Evolutionary conservation across 2,113 vertebrate species (phyloP).

Genomic region (Neogale vison): DNA sequence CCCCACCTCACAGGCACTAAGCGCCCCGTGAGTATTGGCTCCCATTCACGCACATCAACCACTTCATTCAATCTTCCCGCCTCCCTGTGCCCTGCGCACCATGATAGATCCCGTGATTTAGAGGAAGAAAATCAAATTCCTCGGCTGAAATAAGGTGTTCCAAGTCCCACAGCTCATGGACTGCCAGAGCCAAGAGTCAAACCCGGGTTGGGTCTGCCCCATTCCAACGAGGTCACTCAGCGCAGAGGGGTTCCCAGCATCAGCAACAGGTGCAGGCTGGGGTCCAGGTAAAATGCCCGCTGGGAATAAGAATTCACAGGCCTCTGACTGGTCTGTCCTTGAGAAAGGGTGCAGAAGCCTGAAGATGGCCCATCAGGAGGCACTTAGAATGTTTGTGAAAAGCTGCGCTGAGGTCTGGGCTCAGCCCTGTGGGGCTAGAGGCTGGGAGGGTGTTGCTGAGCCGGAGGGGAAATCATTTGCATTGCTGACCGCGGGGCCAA

Average conservation of each 20-base stretch:
- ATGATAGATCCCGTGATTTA: neutral
- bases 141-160: neutral
- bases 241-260: neutral
- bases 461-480: neutral
- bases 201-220: rapidly evolving
- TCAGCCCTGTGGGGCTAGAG: neutral
- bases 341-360: neutral
- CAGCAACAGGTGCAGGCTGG: neutral
- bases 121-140: neutral
- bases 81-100: neutral
- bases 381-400: neutral
- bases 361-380: neutral
- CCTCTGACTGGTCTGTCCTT: neutral
- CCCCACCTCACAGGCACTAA: rapidly evolving
- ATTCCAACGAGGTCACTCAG: neutral
- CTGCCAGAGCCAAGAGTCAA: neutral
- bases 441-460: neutral
- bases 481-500: neutral
- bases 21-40: neutral
- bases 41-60: neutral
- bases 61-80: neutral
- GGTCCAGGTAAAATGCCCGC: neutral
- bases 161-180: neutral
- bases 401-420: neutral
- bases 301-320: neutral